phyloP scores from a whole-genome alignment of 1,140 invertebrate genomes.

The Drosophila nebulosa region DNA sequence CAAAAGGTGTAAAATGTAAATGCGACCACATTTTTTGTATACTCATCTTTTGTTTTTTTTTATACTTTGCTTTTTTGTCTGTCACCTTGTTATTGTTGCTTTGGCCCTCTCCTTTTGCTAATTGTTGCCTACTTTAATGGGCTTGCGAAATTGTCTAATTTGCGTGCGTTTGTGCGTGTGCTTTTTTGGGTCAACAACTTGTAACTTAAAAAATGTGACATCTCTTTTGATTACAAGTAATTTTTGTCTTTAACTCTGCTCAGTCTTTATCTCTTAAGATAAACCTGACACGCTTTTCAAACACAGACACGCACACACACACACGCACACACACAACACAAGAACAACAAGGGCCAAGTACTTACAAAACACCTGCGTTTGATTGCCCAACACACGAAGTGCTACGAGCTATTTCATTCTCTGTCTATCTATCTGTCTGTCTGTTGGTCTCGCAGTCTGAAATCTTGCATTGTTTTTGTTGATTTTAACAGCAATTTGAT shows the following conservation, averaged over 20 bases:
- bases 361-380: conserved; percentile 15
- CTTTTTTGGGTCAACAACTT: conserved; percentile 25
- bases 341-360: conserved; percentile 8
- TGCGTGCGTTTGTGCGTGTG: background rate
- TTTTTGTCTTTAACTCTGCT: background rate
- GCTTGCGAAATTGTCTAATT: conserved; percentile 7
- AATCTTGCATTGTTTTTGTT: conserved; percentile 39
- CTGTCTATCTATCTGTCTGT: background rate
- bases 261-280: background rate
- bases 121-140: conserved; percentile 44
- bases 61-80: conserved; percentile 15
- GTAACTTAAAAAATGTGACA: background rate
- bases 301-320: background rate
- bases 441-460: conserved; percentile 19
- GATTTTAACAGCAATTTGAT: conserved; percentile 12
- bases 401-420: conserved; percentile 1
- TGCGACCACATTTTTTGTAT: conserved; percentile 45
- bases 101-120: conserved; percentile 16
- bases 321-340: background rate
- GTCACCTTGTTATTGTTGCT: background rate
- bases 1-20: conserved; percentile 74
- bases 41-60: conserved; percentile 12
- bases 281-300: conserved; percentile 8
- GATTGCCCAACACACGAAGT: conserved; percentile 6
- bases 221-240: background rate